Percentiles rank a stretch among this genome's conserved stretches.
Conservation (phyloP, 1,140 invertebrate genomes). For the Heliothis virescens region DNA sequence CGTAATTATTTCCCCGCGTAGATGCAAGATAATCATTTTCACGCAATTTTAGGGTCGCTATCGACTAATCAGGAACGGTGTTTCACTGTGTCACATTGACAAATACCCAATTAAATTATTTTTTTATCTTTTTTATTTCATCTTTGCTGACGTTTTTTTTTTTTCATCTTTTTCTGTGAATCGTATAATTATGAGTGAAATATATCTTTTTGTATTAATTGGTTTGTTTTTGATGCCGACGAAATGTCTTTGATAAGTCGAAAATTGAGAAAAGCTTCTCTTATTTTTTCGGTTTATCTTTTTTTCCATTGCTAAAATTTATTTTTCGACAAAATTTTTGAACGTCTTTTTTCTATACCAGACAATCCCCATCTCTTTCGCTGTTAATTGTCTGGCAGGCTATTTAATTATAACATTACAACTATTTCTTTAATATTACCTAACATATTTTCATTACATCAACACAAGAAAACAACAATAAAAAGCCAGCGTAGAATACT, state of each 20-base stretch:
- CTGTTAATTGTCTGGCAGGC: not conserved
- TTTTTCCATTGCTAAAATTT: no score
- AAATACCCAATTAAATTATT: constrained; percentile 64
- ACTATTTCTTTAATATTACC: no score
- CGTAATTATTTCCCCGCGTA: constrained; percentile 62
- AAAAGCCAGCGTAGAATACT: not conserved
- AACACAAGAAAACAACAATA: not conserved
- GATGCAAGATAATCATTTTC: constrained; percentile 59
- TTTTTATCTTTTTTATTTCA: constrained; percentile 55
- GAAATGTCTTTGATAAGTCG: no score
- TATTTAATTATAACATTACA: not conserved
- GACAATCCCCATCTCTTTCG: no score
- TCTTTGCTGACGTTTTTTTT: constrained; percentile 46
- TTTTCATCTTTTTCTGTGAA: not conserved
- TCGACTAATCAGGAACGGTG: constrained; percentile 48
- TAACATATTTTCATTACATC: not conserved
- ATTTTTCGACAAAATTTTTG: no score
- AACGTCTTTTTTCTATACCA: not conserved
- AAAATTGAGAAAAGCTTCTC: no score
- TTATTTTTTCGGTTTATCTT: no score
- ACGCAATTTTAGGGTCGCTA: constrained; percentile 58
- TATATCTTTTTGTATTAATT: not conserved
- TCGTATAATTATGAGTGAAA: constrained; percentile 4
- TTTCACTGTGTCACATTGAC: constrained; percentile 56
- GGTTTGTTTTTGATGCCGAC: no score